Evolutionary conservation across 2,888 invertebrate genomes (phyloP).

Genomic region (Rhagonycha fulva): DNA sequence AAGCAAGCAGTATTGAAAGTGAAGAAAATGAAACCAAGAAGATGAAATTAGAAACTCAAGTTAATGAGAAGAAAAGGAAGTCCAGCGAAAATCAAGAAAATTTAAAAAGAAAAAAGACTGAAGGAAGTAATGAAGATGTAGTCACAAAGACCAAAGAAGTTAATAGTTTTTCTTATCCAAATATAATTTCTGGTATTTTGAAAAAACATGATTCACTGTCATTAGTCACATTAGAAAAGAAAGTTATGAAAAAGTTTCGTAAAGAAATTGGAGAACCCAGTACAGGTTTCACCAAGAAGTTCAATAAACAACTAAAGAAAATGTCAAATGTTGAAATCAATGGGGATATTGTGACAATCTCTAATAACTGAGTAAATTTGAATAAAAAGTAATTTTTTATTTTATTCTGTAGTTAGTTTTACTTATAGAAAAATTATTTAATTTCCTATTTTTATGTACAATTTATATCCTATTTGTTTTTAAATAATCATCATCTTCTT

Average conservation of each 20-base stretch:
- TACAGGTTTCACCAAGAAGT: constrained; percentile 70
- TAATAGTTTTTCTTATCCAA: background rate
- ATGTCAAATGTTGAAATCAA: constrained; percentile 65
- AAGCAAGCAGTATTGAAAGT: background rate
- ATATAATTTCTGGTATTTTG: background rate
- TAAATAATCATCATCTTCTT: constrained; percentile 62
- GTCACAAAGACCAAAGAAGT: background rate
- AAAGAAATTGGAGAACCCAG: constrained; percentile 57
- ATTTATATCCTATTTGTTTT: constrained; percentile 63
- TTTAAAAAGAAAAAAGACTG: background rate
- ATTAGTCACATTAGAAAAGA: constrained; percentile 75
- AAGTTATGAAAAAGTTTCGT: constrained; percentile 69
- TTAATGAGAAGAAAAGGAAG: background rate
- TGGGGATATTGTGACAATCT: constrained; percentile 60
- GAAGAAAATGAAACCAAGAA: background rate
- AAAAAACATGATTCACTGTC: constrained; percentile 54
- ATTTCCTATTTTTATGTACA: constrained; percentile 1
- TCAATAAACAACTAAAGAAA: constrained; percentile 74
- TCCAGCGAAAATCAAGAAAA: background rate
- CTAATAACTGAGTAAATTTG: background rate
- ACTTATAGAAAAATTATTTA: background rate
- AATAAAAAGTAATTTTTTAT: background rate
- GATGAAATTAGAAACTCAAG: background rate
- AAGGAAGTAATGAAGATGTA: background rate
- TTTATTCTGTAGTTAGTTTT: background rate